Evolutionary conservation across 1,140 invertebrate genomes (phyloP).

Genomic region (Lucilia sericata): DNA sequence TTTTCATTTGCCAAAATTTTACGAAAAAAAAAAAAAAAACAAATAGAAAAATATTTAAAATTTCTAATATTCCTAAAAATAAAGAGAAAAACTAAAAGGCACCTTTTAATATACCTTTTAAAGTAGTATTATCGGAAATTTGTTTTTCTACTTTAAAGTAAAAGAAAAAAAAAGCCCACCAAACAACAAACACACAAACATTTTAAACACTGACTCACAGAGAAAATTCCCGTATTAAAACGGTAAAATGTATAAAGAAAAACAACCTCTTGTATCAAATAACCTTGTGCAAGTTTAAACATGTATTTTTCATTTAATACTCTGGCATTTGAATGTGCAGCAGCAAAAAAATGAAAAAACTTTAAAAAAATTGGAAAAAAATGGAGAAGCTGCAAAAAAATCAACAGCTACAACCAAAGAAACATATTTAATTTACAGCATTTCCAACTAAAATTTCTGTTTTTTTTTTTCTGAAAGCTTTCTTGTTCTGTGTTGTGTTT

Average conservation of each 20-base stretch:
- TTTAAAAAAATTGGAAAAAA: neutral
- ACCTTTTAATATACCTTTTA: neutral
- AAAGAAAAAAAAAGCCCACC: too few relatives aligned
- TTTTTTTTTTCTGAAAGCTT: neutral
- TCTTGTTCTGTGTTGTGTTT: neutral
- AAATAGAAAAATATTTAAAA: neutral
- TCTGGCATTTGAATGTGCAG: constrained; percentile 33
- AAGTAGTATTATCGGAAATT: neutral
- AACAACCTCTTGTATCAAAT: constrained; percentile 41
- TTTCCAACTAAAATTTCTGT: constrained; percentile 27
- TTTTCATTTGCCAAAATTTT: neutral
- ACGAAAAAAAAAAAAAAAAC: neutral
- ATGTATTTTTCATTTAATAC: constrained; percentile 33
- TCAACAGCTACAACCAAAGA: neutral
- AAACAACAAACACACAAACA: neutral
- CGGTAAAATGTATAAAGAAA: constrained; percentile 34
- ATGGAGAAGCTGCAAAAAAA: neutral
- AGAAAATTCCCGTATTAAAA: constrained; percentile 34
- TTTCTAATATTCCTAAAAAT: too few relatives aligned
- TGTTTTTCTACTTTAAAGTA: neutral
- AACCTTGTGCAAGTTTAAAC: constrained; percentile 34
- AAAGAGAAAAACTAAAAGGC: neutral
- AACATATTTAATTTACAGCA: constrained; percentile 42
- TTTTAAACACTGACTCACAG: neutral
- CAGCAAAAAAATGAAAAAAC: neutral